Evolutionary conservation across 2,888 invertebrate species (phyloP), one percentile per base, ranked within the genome.

Genomic region (Cartodere bifasciata): DNA sequence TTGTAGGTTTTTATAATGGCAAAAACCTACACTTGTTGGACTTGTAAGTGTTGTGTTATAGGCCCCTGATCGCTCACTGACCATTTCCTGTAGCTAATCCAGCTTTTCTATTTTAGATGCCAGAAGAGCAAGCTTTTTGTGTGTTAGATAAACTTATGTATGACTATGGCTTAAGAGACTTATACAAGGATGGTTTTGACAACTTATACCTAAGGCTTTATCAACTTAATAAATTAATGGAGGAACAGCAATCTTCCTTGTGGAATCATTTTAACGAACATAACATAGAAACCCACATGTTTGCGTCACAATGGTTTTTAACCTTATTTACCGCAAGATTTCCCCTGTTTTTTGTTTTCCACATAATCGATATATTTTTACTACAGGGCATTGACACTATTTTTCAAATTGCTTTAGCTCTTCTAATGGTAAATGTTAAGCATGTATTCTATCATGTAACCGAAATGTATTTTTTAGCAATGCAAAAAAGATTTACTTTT

Each of bases 291-390:
- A 84, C 90, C 15, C 97, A 98, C 64, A 97, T 95, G 95, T 98
- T 90, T 58, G 97, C 97, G 13, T 92, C 91, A 4, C 98, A 98
- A 63, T 98, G 98, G 98, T 97, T 99, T 68, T 75, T 99, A 31
- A 98, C 98, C 0, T 70, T 98, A n/a, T 99, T 92, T 65, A 98
- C 98, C 2, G 97, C 98, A 16, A 81, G 97, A 52, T 99, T 99
- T 63, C 98, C 98, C 0, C 68, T 99, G 21, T 88, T 84, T 51
- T 78, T 97, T 65, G 79, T 98, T 16, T 99, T 94, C 64, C 91
- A 91, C 58, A 94, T 98, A 32, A 70, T 99, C 37, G 98, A 99
- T 58, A 79, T 98, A 28, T 97, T 95, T 62, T 71, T 98, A 11
- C 68, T 90, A 15, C 83, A 92, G 73, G 97, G 97, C 29, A 78